Percentiles rank a stretch among this genome's conserved stretches.
These are phyloP conservation scores for Paradoxurus hermaphroditus DNA, from an alignment of 2,113 vertebrate species.

Conservation along the genomic window DNA sequence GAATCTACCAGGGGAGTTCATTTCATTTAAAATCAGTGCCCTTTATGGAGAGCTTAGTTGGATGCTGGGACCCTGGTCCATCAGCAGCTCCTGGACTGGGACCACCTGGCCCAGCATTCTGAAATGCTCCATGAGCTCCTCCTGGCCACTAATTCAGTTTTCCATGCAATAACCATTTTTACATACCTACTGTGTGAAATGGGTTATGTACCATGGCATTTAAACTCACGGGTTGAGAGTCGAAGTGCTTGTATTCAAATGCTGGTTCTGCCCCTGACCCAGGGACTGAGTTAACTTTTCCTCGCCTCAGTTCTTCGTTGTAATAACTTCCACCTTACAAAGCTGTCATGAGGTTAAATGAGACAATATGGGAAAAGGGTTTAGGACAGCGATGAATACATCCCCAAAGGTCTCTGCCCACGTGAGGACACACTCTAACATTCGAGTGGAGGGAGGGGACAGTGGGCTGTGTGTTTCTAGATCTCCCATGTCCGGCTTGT, in stretches of 20 bases:
- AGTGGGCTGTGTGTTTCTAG: background rate
- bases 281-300: background rate
- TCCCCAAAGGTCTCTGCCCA: background rate
- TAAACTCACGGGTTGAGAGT: background rate
- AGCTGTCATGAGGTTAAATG: background rate
- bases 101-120: background rate
- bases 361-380: background rate
- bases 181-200: background rate
- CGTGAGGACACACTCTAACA: too few relatives aligned
- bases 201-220: background rate
- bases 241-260: background rate
- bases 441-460: background rate
- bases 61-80: rapidly evolving
- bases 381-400: background rate
- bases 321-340: background rate
- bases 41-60: background rate
- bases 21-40: background rate
- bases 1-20: background rate
- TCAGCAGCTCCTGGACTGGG: background rate
- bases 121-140: background rate
- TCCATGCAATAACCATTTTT: background rate
- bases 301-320: background rate
- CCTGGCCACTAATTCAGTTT: background rate
- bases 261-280: background rate
- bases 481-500: background rate